Conservation (phyloP, 2,113 vertebrate genomes). For the Rissa tridactyla region DNA sequence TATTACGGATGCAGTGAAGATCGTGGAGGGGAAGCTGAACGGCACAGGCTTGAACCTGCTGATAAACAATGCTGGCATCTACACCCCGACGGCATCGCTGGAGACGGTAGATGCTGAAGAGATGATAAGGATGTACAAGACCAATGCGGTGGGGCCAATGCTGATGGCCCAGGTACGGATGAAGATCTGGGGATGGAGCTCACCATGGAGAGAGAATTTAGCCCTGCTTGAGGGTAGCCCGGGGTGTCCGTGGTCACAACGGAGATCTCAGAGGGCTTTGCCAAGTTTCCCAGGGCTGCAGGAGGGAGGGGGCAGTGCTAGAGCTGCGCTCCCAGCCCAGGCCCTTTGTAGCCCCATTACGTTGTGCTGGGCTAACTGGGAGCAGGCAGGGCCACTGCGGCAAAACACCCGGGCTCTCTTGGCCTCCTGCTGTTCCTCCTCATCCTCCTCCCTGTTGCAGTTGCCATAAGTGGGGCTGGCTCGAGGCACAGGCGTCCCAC, state of each 20-base stretch:
- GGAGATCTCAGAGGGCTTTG: neutral
- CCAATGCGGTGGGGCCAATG: constrained; percentile 51
- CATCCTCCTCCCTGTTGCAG: neutral
- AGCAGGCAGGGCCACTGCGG: neutral
- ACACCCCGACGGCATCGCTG: neutral
- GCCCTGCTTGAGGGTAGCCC: neutral
- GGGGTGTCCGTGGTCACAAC: rapidly evolving
- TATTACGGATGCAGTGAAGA: neutral
- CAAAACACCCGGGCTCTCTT: neutral
- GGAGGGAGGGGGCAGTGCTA: neutral
- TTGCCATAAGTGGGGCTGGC: rapidly evolving
- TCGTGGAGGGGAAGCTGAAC: constrained; percentile 32
- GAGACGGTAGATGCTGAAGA: neutral
- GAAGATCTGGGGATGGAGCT: neutral
- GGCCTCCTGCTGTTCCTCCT: neutral
- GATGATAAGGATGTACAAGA: constrained; percentile 12
- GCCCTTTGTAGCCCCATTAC: neutral
- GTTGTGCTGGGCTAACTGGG: neutral
- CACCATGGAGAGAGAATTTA: neutral
- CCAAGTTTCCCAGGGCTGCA: rapidly evolving
- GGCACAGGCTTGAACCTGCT: constrained; percentile 57
- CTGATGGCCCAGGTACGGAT: constrained; percentile 52
- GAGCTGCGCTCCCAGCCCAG: neutral
- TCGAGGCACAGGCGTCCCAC: neutral
- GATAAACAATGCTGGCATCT: constrained; percentile 56